Percentiles rank a stretch among this genome's conserved stretches.
phyloP scores from a whole-genome alignment of 2,888 invertebrate genomes.

The Augiades crinisus region DNA sequence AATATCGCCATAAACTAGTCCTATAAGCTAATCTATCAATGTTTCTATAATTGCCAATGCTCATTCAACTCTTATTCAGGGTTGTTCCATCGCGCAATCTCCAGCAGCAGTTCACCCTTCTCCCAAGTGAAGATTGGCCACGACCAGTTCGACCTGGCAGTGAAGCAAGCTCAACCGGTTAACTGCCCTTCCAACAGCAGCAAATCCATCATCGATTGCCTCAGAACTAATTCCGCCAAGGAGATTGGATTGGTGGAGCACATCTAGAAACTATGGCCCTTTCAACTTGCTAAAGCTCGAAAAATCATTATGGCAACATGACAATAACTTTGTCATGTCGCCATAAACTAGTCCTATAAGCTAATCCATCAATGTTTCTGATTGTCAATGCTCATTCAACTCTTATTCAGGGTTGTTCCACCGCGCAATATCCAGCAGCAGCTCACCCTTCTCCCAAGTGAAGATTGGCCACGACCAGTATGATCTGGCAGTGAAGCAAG shows the following conservation, averaged over 20 bases:
- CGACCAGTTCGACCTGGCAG: constrained; percentile 80
- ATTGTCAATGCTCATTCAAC: too few species aligned
- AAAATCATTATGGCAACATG: too few species aligned
- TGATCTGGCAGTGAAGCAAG: constrained; percentile 82
- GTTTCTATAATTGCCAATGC: too few species aligned
- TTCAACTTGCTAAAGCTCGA: too few species aligned
- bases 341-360: too few species aligned
- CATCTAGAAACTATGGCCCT: too few species aligned
- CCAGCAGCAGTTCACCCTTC: constrained; percentile 84
- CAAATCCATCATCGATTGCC: constrained; percentile 78
- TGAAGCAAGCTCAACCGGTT: constrained; percentile 81
- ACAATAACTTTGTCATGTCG: too few species aligned
- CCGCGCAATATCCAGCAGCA: constrained; percentile 85
- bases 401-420: constrained; percentile 82
- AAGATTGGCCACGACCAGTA: constrained; percentile 75
- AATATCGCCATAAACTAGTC: too few species aligned
- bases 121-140: constrained; percentile 74
- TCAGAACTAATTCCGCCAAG: constrained; percentile 67
- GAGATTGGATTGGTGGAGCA: too few species aligned
- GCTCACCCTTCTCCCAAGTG: constrained; percentile 78
- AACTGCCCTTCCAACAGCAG: constrained; percentile 79
- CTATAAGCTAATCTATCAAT: too few species aligned
- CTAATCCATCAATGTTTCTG: background rate
- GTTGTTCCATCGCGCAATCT: constrained; percentile 85
- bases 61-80: constrained; percentile 54